Evolutionary conservation across 1,140 invertebrate species (phyloP), one percentile per base, ranked within the genome.

Genomic region (Cydia pomonella): DNA sequence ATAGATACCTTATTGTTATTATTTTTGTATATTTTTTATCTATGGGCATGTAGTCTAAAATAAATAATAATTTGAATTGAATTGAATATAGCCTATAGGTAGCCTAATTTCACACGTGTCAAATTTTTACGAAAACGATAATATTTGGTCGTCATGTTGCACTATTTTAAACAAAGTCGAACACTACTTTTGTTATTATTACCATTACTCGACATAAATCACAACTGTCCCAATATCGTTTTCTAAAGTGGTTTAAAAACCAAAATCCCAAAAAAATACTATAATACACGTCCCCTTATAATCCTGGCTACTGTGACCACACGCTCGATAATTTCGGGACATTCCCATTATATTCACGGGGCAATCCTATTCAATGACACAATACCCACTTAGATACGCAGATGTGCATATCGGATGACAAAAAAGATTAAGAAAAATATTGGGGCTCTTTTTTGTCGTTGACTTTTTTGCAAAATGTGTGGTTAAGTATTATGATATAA

Each of bases 361-460:
- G 27, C 62, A 63, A 63, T 63, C 21, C 12, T 10, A 53, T 53
- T 53, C 13, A 53, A 53, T n/a, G 3, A 18, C 44, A 53, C 50
- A 53, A 53, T 53, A 18, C n/a, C 44, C 44, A 18, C n/a, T 53
- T 53, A 53, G 50, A 53, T 18, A 53, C 62, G 62, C 62, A 63
- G 62, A 63, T 63, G 62, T 63, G 62, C 62, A 27, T 63, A 27
- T 63, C 23, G 62, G 10, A 63, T 63, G 21, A 63, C 62, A 63
- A 63, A 63, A 63, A 63, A 63, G 62, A 63, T 63, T 63, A 63
- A 63, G 62, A 63, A 63, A 25, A 63, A 63, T n/a, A 63, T 12
- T 63, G 62, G 21, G 25, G 62, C 2, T 62, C 23, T 62, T 62
- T 62, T 62, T 62, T 23, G 29, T 33, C 33, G 53, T 18, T 62